These are phyloP conservation scores for Xanthorhoe spadicearia DNA, from an alignment of 2,888 invertebrate species.

Conservation along the genomic window DNA sequence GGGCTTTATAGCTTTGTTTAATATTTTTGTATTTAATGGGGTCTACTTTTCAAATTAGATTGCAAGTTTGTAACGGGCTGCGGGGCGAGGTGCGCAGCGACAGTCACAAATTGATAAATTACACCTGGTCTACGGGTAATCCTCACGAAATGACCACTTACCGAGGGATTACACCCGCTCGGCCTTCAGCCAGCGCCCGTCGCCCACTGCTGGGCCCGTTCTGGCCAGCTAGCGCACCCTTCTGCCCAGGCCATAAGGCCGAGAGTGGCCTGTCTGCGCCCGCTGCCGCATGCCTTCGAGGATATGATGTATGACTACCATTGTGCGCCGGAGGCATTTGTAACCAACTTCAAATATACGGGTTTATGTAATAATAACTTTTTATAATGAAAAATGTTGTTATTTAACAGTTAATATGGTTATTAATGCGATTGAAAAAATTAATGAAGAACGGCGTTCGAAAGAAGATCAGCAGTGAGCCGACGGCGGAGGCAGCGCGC, in stretches of 20 bases:
- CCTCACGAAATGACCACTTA: constrained; percentile 71
- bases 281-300: constrained; percentile 29
- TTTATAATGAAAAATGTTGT: constrained; percentile 70
- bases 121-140: constrained; percentile 68
- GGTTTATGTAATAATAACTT: constrained; percentile 64
- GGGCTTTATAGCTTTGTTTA: constrained; percentile 35
- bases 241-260: constrained; percentile 21
- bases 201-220: constrained; percentile 23
- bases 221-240: constrained; percentile 2
- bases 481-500: neutral
- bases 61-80: constrained; percentile 34
- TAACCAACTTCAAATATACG: constrained; percentile 60
- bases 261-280: constrained; percentile 20
- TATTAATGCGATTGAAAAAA: constrained; percentile 48
- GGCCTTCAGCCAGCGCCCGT: constrained; percentile 44
- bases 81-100: constrained; percentile 13
- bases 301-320: constrained; percentile 61
- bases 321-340: constrained; percentile 60
- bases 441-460: constrained; percentile 28
- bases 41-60: constrained; percentile 33
- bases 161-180: constrained; percentile 63
- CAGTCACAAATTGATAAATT: constrained; percentile 74
- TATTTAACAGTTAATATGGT: constrained; percentile 59
- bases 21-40: constrained; percentile 31
- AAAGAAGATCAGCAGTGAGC: neutral